Evolutionary conservation across 2,888 invertebrate genomes (phyloP), one percentile per base, ranked within the genome.

Genomic region (Halocaridina rubra): DNA sequence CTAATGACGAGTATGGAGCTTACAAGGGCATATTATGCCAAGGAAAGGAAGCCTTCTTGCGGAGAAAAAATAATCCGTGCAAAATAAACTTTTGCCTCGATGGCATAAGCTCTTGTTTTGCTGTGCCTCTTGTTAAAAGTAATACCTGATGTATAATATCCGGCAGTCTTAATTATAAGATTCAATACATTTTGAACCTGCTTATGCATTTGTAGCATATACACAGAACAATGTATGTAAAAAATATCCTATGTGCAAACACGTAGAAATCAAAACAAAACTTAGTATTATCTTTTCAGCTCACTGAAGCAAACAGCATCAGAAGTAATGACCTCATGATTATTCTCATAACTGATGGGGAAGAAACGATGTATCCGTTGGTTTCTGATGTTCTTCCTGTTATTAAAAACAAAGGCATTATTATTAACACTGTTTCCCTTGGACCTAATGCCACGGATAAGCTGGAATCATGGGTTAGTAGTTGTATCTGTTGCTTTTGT

Each of bases 351-450:
- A 77, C 86, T 4, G 72, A 78, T 29, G 86, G 86, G 1, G 82
- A 86, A 19, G 82, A 86, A 30, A 86, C 81, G 7, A 57, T 81
- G n/a, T n/a, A 39, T 13, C 86, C 86, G 2, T 19, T 59, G 30
- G 79, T 82, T 29, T 61, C 57, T 24, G 64, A 29, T 3, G 79
- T 82, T 2, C 39, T 86, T 3, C 77, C 75, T 1, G 53, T 33
- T n/a, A 27, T 86, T 22, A 79, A 82, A 39, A 10, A 19, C 1
- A 32, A 24, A 16, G 53, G 78, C 13, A 78, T 86, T 8, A 7
- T 53, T 32, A 59, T 86, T 74, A 86, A 82, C 67, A 86, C 86
- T 3, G 53, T 86, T 5, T 74, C 86, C 27, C 59, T 82, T 22
- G 86, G 82, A 7, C 61, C 64, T 22, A 57, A 81, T 22, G 86